Base-by-base conservation (phyloP, 2,888 invertebrate genomes). In the Ennomos quercinarius region DNA sequence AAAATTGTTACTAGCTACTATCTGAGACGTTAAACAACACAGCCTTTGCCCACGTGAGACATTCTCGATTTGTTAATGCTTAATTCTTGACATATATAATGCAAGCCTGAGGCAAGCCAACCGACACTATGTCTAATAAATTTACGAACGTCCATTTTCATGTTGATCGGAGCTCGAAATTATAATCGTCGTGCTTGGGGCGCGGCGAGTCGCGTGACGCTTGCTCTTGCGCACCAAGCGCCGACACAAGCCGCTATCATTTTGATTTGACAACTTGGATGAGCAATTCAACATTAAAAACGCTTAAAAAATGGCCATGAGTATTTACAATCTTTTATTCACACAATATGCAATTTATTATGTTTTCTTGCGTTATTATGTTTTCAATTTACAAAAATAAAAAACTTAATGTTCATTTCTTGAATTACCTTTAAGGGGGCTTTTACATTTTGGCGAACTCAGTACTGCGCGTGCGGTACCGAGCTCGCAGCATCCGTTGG, bases 51-150 rank as follows among this genome's bases (percentile, higher is more conserved):
- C 67, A 80, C 76, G 78, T 84, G 84, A 81, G 86, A 80, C 80
- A 84, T 84, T 86, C 81, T 80, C 77, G 77, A 82, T 87, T 89
- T 83, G 84, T 87, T 91, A 91, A 91, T 89, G 88, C 83, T 88
- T 90, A 86, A 91, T 90, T 91, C 90, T 87, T 91, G 91, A 91
- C 91, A 91, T 90, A 89, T 89, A 86, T 91, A 92, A 92, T 91
- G 85, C 87, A 79, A 78, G 89, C 91, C 90, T 61, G 78, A 67
- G 90, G 92, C 90, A 70, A 80, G 68, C 70, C 72, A 78, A 80
- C 92, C 90, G 91, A 91, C 91, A 91, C 91, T 91, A 89, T 89
- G 92, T 91, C 92, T 91, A 91, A 92, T 91, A 92, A 92, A 92
- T 91, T 91, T 92, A 91, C 90, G 89, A 83, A 80, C 87, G 82